These are phyloP conservation scores for Pristionchus pacificus DNA, from an alignment of 1,140 invertebrate species.

Conservation along the genomic window DNA sequence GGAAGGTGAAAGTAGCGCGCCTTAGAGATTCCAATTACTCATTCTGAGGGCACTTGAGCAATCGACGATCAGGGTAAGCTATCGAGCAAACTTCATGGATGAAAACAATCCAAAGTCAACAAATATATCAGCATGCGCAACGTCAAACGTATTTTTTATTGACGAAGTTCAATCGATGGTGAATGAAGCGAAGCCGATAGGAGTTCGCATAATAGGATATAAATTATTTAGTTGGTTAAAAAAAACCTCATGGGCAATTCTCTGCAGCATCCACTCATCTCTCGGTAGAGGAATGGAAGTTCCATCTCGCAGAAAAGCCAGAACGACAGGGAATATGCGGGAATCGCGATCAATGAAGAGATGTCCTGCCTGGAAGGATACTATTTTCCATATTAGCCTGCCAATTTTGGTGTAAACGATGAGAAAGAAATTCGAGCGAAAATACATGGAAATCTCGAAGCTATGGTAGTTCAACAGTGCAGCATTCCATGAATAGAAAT, in stretches of 20 bases:
- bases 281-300: conserved; percentile 26
- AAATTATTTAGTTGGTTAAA: conserved; percentile 12
- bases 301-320: conserved; percentile 34
- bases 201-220: neutral
- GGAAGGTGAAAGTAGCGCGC: neutral
- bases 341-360: conserved; percentile 39
- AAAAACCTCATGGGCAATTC: conserved; percentile 32
- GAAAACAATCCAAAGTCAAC: conserved; percentile 1
- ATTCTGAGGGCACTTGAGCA: too few species aligned
- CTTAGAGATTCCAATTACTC: too few species aligned
- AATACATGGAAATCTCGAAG: neutral
- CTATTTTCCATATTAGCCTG: conserved; percentile 12
- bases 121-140: neutral
- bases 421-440: neutral
- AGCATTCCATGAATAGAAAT: too few species aligned
- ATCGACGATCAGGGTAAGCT: conserved; percentile 5
- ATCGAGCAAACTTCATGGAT: conserved; percentile 9
- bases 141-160: conserved; percentile 15
- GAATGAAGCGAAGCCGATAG: conserved; percentile 16
- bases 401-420: too few species aligned
- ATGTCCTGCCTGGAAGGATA: conserved; percentile 28
- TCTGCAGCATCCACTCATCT: conserved; percentile 32
- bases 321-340: conserved; percentile 29
- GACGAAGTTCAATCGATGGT: conserved; percentile 17
- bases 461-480: neutral